phyloP scores from a whole-genome alignment of 2,888 invertebrate genomes.

The Adineta ricciae region DNA sequence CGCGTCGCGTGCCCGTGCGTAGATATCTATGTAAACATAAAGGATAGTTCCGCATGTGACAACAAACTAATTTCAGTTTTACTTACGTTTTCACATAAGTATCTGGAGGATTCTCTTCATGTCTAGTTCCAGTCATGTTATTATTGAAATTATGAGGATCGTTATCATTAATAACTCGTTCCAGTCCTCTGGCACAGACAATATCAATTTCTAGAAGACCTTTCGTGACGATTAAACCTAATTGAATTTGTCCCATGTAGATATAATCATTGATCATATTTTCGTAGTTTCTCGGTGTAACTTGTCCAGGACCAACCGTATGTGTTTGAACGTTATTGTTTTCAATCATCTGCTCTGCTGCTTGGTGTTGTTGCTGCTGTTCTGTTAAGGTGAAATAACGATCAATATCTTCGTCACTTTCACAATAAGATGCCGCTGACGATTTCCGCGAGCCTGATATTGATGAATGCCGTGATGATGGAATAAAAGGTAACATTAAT shows the following conservation, averaged over 20 bases:
- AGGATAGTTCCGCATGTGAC: too few relatives aligned
- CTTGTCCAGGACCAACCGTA: conserved; percentile 43
- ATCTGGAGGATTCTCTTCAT: neutral
- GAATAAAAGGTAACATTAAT: conserved; percentile 1
- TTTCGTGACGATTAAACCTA: conserved; percentile 78
- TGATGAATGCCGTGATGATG: conserved; percentile 7
- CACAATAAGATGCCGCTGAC: neutral
- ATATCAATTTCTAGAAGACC: conserved; percentile 81
- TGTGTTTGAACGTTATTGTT: neutral
- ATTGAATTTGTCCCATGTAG: conserved; percentile 62
- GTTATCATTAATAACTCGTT: conserved; percentile 24
- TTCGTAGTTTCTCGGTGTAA: conserved; percentile 41
- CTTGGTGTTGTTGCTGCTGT: neutral
- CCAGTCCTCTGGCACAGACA: conserved; percentile 62
- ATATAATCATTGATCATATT: conserved; percentile 37
- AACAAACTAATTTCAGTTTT: too few relatives aligned
- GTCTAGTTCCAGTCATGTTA: neutral
- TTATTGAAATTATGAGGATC: neutral
- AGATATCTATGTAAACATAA: conserved; percentile 55
- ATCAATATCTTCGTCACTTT: conserved; percentile 33
- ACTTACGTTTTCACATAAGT: conserved; percentile 17
- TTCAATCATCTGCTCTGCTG: neutral
- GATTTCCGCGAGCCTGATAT: conserved; percentile 27
- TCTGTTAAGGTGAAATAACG: conserved; percentile 19
- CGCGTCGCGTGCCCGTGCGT: conserved; percentile 73